A percentile compares a stretch with the other conserved stretches of the same genome.
Evolutionary conservation across 1,140 invertebrate genomes (phyloP).

Genomic region (Drosophila azteca): DNA sequence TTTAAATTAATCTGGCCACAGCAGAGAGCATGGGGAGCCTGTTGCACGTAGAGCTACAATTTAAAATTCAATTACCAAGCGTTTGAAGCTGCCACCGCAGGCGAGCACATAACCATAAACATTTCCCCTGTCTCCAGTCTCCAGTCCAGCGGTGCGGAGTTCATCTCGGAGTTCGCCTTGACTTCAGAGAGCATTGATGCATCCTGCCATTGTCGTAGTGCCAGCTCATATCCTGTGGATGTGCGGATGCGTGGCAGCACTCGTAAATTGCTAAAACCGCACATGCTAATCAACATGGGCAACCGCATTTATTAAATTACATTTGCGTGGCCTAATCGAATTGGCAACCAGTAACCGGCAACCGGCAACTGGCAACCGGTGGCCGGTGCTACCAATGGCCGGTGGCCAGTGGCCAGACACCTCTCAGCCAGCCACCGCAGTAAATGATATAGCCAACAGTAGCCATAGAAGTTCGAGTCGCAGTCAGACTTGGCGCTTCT

Average conservation of each 20-base stretch:
- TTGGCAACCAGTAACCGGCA: slow-evolving; percentile 33
- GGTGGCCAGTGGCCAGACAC: slow-evolving; percentile 10
- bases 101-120: slow-evolving; percentile 46
- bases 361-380: slow-evolving; percentile 34
- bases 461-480: slow-evolving; percentile 6
- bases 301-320: slow-evolving; percentile 82
- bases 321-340: slow-evolving; percentile 70
- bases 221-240: slow-evolving; percentile 73
- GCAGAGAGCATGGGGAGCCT: slow-evolving; percentile 14
- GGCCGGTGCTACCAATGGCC: background rate
- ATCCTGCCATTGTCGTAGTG: slow-evolving; percentile 59
- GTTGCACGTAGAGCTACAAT: slow-evolving; percentile 31
- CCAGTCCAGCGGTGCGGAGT: background rate
- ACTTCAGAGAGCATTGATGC: slow-evolving; percentile 27
- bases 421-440: background rate
- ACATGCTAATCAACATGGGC: slow-evolving; percentile 74
- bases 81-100: slow-evolving; percentile 69
- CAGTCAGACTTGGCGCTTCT: slow-evolving; percentile 1
- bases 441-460: slow-evolving; percentile 25
- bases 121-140: slow-evolving; percentile 27
- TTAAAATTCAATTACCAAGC: slow-evolving; percentile 76
- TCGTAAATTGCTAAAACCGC: slow-evolving; percentile 75
- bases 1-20: slow-evolving; percentile 72
- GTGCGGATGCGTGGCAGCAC: slow-evolving; percentile 8
- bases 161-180: slow-evolving; percentile 1